Evolutionary conservation across 1,140 invertebrate genomes (phyloP).

Genomic region (Tenebrio molitor): DNA sequence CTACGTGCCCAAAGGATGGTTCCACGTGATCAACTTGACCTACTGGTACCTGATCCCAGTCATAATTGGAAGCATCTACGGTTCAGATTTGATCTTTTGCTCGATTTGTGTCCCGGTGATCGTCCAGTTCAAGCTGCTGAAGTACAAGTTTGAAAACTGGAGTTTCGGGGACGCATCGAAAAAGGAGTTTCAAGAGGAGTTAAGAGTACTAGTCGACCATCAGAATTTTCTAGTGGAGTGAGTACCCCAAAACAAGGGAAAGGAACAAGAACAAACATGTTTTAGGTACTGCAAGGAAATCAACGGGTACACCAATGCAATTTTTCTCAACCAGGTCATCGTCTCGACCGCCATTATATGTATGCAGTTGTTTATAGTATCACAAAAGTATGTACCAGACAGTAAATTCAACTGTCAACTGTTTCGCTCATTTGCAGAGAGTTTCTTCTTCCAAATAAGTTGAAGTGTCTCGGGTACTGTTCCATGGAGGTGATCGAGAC

Average conservation of each 20-base stretch:
- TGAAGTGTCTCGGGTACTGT: background rate
- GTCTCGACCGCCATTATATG: slow-evolving; percentile 11
- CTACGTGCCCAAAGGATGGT: slow-evolving; percentile 1
- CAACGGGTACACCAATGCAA: background rate
- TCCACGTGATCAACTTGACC: background rate
- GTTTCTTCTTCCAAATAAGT: background rate
- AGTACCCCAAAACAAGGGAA: background rate
- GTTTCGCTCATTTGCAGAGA: background rate
- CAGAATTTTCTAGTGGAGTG: slow-evolving; percentile 21
- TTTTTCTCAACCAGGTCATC: slow-evolving; percentile 16
- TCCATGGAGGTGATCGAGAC: slow-evolving; percentile 13
- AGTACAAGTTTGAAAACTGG: slow-evolving; percentile 5
- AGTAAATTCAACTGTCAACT: too few species aligned
- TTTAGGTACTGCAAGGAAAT: slow-evolving; percentile 4
- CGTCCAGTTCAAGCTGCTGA: background rate
- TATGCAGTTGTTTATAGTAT: slow-evolving; percentile 18
- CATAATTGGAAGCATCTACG: slow-evolving; percentile 18
- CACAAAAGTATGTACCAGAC: too few species aligned
- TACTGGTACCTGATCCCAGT: slow-evolving; percentile 3
- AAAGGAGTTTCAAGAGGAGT: background rate
- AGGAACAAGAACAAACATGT: background rate
- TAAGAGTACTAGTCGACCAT: background rate
- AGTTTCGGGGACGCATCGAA: background rate
- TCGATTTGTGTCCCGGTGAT: slow-evolving; percentile 10
- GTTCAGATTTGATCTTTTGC: background rate